Conservation (phyloP, 1,140 invertebrate species). For the Pseudachorutes palmiensis region DNA sequence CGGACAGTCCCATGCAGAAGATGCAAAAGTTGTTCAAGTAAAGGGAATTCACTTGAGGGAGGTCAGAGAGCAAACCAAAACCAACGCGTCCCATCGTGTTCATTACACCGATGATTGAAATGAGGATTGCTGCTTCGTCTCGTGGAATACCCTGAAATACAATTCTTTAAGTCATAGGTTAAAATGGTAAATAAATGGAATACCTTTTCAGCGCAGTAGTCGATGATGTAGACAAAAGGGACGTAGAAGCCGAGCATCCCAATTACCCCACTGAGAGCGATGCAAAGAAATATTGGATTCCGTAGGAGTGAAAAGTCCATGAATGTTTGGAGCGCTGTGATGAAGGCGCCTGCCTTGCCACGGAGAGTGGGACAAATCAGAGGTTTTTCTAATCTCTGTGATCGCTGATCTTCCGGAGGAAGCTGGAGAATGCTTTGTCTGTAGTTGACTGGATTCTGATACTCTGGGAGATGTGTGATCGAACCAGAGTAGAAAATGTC, state of each 20-base stretch:
- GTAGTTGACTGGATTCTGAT: slow-evolving; percentile 78
- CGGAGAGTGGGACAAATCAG: neutral
- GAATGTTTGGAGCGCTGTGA: slow-evolving; percentile 75
- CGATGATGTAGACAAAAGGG: slow-evolving; percentile 87
- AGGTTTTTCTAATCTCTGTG: slow-evolving; percentile 49
- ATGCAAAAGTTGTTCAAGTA: slow-evolving; percentile 91
- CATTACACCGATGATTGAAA: slow-evolving; percentile 92
- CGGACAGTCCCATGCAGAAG: slow-evolving; percentile 74
- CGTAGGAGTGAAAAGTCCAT: slow-evolving; percentile 82
- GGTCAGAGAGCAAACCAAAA: slow-evolving; percentile 63
- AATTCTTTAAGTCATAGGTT: slow-evolving; percentile 10
- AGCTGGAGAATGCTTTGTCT: slow-evolving; percentile 70
- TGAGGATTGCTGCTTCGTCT: slow-evolving; percentile 68
- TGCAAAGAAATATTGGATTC: slow-evolving; percentile 82
- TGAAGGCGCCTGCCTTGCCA: slow-evolving; percentile 66
- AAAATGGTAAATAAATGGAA: slow-evolving; percentile 15
- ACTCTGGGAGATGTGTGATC: slow-evolving; percentile 80
- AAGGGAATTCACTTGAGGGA: slow-evolving; percentile 70
- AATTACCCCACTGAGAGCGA: slow-evolving; percentile 89
- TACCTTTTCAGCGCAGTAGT: slow-evolving; percentile 63
- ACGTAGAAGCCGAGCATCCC: slow-evolving; percentile 90
- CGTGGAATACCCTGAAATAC: slow-evolving; percentile 59
- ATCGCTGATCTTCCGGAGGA: slow-evolving; percentile 49
- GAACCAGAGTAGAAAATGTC: slow-evolving; percentile 98
- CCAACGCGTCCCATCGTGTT: slow-evolving; percentile 71